Evolutionary conservation across 1,140 invertebrate genomes (phyloP), one percentile per base, ranked within the genome.

Genomic region (fruit fly (Drosophila melanogaster)): DNA sequence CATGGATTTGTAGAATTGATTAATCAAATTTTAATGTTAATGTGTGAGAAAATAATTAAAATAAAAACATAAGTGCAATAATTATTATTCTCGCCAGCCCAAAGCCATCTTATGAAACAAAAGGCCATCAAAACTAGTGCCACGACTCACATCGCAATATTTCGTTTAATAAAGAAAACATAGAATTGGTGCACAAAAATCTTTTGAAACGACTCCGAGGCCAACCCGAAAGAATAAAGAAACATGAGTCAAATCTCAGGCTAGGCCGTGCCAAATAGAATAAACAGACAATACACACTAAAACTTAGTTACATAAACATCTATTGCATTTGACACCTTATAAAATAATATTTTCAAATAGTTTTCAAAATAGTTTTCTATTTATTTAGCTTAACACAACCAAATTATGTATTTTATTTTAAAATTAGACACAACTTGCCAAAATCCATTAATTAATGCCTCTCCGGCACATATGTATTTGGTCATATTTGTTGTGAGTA

Each of bases 71-170:
- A 67, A 22, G 77, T 77, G 74, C 74, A 79, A 79, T 79, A 77
- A 58, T 22, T 58, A 58, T 30, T 37, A 56, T 56, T 70, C 46
- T 56, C 53, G 50, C 37, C 40, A 51, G 51, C 14, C 44, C 40
- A 56, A 62, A 49, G 79, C 57, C 78, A 81, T 83, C 24, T 53
- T 19, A 50, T 44, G 66, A 60, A 81, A 77, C 62, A 37, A 73
- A 59, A 69, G 67, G 79, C 79, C 79, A 81, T 81, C 59, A 54
- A 35, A 54, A 57, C 49, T 61, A 65, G 79, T 81, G 78, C 79
- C 79, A 79, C 77, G 72, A 64, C 40, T 10, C 58, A 62, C 41
- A 58, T 15, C 14, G 30, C 49, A 51, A 59, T 56, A 58, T 33
- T 33, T 50, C 15, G 38, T 38, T 55, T 12, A 38, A 10, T 17